Base-by-base conservation (phyloP, 2,888 invertebrate genomes). In the Rhamphomyia laevipes region DNA sequence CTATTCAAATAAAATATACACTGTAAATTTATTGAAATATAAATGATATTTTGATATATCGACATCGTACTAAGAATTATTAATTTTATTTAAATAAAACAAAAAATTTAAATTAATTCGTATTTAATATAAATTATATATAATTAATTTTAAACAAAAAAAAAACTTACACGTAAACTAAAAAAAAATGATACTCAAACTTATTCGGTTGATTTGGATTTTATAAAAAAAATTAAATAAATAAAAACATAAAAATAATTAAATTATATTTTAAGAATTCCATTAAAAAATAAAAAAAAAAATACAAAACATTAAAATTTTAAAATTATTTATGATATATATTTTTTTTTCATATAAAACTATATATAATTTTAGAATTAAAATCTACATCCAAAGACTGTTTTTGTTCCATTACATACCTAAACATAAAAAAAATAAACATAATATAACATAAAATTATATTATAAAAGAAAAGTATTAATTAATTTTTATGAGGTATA, bases 381-480 rank as follows among this genome's bases (percentile, higher is more conserved):
- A n/a, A 37, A 37, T 7, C 60, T 64, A 63, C 69, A 69, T 68
- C 69, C 68, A 70, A 70, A 70, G 70, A 70, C 70, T 70, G 70
- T 70, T 70, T 70, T 69, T 68, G 70, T 70, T 70, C 66, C 67
- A 69, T 67, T 27, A 27, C 23, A 27, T 27, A 27, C 23, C 23
- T 27, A 27, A 27, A 50, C 45, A 48, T 40, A 65, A 61, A 50
- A 38, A 46, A 46, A 56, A 51, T 17, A 50, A 53, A 48, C 40
- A 48, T 46, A 46, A 54, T 31, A 51, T 43, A 10, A 47, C 11
- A 33, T 43, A 52, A 42, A 45, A 41, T 46, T 43, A 43, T 17
- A 48, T 27, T n/a, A n/a, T n/a, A 27, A 9, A 9, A 49, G 48
- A 47, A 49, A 49, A 50, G 33, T 49, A 42, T 13, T 38, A 49